Evolutionary conservation across 2,888 invertebrate genomes (phyloP).

Genomic region (Agapostemon virescens): DNA sequence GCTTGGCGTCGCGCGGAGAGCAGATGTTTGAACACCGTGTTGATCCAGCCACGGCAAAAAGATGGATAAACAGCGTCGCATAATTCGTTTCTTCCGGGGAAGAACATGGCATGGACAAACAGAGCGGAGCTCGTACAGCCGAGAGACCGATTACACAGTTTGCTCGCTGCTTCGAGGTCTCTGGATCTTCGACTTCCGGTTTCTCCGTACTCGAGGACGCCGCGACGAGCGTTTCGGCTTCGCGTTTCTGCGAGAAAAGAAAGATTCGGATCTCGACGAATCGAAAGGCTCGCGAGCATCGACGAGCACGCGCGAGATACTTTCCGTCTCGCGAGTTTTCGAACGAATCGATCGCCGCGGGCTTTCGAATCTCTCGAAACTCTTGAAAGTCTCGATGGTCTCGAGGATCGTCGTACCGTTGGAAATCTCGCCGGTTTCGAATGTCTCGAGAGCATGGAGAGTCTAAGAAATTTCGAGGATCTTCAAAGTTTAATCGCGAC

Average conservation of each 20-base stretch:
- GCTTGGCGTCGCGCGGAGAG: neutral
- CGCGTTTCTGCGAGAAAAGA: neutral
- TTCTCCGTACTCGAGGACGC: neutral
- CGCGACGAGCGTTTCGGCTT: neutral
- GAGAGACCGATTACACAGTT: conserved; percentile 25
- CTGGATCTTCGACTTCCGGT: conserved; percentile 24
- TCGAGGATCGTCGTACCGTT: too few species aligned
- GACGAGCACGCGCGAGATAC: too few species aligned
- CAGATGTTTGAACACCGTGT: neutral
- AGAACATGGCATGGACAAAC: neutral
- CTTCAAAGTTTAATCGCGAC: too few species aligned
- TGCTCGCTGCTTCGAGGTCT: neutral
- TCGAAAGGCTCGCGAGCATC: neutral
- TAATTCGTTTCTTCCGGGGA: conserved; percentile 1
- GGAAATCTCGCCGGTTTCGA: too few species aligned
- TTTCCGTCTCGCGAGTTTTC: too few species aligned
- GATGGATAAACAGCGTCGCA: neutral
- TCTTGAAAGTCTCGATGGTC: too few species aligned
- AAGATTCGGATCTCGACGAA: neutral
- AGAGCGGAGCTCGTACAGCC: conserved; percentile 26
- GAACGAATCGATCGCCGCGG: too few species aligned
- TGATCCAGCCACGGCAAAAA: neutral
- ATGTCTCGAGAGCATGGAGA: too few species aligned
- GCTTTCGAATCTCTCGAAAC: too few species aligned
- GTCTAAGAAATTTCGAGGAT: too few species aligned